Percentiles rank a stretch among this genome's conserved stretches.
Conservation (phyloP, 2,888 invertebrate genomes). For the Tortrix viridana region DNA sequence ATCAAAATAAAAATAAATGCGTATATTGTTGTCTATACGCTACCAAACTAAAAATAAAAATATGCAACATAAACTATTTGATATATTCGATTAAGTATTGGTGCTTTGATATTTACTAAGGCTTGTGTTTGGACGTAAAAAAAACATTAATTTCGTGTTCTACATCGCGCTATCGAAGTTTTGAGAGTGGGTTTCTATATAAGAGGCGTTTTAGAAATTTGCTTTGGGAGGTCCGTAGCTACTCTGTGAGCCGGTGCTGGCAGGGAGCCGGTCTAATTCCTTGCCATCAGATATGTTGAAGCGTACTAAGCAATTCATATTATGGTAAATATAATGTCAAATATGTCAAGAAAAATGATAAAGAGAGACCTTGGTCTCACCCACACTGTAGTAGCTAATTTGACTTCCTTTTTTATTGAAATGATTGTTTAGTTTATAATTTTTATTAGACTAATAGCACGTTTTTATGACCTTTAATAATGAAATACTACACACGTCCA, state of each 20-base stretch:
- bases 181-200: conserved; percentile 48
- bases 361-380: conserved; percentile 76
- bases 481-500: too few species aligned
- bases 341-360: conserved; percentile 77
- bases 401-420: conserved; percentile 69
- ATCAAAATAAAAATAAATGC: conserved; percentile 18
- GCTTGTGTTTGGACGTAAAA: conserved; percentile 33
- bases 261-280: conserved; percentile 76
- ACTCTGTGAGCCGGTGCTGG: conserved; percentile 76
- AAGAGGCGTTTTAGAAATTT: neutral
- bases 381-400: conserved; percentile 79
- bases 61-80: neutral
- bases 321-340: conserved; percentile 72
- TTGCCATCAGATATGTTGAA: conserved; percentile 75
- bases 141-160: conserved; percentile 47
- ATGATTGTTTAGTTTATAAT: neutral
- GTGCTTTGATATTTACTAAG: neutral
- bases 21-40: neutral
- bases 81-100: neutral
- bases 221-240: conserved; percentile 76
- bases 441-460: neutral
- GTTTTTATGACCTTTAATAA: too few species aligned
- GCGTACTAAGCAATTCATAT: conserved; percentile 72
- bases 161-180: conserved; percentile 68
- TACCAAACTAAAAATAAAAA: neutral